phyloP scores from a whole-genome alignment of 2,888 invertebrate species.

The Iselma pallidipennis region DNA sequence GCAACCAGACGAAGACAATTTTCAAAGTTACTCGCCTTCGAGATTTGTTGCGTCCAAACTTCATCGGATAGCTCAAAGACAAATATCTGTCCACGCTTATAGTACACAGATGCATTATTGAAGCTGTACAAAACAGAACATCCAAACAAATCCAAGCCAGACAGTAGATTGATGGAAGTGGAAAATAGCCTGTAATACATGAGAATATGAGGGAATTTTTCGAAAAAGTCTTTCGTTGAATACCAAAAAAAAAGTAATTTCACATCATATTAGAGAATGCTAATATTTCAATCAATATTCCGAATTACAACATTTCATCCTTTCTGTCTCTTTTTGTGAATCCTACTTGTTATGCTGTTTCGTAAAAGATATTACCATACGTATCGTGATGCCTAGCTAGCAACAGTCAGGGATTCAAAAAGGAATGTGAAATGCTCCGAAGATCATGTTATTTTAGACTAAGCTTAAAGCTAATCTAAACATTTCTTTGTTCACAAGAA shows the following conservation, averaged over 20 bases:
- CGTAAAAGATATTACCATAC: constrained; percentile 11
- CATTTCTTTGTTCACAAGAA: too few relatives aligned
- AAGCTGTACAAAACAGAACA: constrained; percentile 94
- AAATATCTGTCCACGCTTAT: constrained; percentile 95
- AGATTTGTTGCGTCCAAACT: constrained; percentile 88
- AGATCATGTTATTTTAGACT: too few relatives aligned
- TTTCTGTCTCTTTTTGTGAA: background rate
- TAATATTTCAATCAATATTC: background rate
- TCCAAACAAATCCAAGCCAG: constrained; percentile 95
- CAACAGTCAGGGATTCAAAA: background rate
- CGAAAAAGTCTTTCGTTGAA: too few relatives aligned
- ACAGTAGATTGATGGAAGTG: constrained; percentile 81
- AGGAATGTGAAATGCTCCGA: background rate
- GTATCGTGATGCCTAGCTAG: background rate
- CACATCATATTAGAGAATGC: background rate
- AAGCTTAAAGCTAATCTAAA: too few relatives aligned
- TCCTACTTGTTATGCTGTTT: constrained; percentile 17
- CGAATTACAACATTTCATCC: background rate
- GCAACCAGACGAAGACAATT: constrained; percentile 91
- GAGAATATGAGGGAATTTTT: background rate
- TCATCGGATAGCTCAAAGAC: constrained; percentile 90
- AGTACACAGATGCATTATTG: constrained; percentile 96
- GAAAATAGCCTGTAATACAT: constrained; percentile 74
- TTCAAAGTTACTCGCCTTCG: constrained; percentile 82
- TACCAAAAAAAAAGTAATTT: background rate